Evolutionary conservation across 35 echinoderm and acorn worm species (phyloP).

Genomic region (Apostichopus japonicus): DNA sequence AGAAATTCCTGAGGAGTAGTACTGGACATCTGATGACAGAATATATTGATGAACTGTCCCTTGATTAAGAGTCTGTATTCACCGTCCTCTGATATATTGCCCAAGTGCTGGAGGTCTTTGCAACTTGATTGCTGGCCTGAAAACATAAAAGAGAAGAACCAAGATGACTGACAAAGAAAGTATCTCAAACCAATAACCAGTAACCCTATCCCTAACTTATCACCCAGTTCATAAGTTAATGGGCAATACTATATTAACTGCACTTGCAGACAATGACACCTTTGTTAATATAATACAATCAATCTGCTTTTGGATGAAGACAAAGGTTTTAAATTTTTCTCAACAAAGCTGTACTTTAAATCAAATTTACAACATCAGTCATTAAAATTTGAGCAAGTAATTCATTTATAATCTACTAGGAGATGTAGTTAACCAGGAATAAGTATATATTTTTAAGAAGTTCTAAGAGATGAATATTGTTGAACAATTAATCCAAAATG

Average conservation of each 20-base stretch:
- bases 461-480: too few relatives aligned
- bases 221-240: too few relatives aligned
- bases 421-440: too few relatives aligned
- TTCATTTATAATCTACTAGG: too few relatives aligned
- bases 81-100: constrained; percentile 60
- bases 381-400: background rate
- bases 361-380: background rate
- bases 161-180: background rate
- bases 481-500: too few relatives aligned
- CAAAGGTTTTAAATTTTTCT: too few relatives aligned
- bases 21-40: constrained; percentile 83
- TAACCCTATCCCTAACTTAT: too few relatives aligned
- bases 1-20: constrained; percentile 77
- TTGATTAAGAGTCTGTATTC: constrained; percentile 82
- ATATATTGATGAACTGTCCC: constrained; percentile 76
- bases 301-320: too few relatives aligned
- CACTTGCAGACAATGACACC: too few relatives aligned
- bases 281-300: too few relatives aligned
- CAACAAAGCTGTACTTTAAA: background rate
- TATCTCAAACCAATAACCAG: background rate
- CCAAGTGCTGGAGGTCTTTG: constrained; percentile 72
- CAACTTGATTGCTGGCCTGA: constrained; percentile 88
- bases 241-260: too few relatives aligned
- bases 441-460: too few relatives aligned
- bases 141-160: background rate